Evolutionary conservation across 2,888 invertebrate genomes (phyloP).

Genomic region (Drosophila prolongata): DNA sequence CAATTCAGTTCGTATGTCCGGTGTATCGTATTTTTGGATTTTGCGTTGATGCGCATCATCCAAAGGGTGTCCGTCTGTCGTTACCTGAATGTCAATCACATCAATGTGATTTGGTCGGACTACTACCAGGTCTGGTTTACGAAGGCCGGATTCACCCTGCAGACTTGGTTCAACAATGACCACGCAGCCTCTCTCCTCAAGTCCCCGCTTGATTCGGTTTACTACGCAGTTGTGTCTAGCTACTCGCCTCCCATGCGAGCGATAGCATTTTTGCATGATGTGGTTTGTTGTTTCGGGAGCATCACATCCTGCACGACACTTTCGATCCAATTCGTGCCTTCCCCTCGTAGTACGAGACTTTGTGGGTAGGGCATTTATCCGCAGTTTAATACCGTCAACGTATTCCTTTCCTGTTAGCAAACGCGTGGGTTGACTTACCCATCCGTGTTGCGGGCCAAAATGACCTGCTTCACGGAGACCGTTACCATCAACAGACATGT

Average conservation of each 20-base stretch:
- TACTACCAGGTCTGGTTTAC: not conserved
- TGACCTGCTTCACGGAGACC: slow-evolving; percentile 5
- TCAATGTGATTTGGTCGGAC: too few relatives aligned
- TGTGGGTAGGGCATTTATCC: not conserved
- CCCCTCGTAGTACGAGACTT: slow-evolving; percentile 1
- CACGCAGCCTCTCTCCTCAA: not conserved
- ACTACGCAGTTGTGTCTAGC: too few relatives aligned
- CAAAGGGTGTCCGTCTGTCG: not conserved
- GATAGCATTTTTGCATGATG: not conserved
- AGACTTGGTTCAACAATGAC: slow-evolving; percentile 1
- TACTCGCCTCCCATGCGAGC: too few relatives aligned
- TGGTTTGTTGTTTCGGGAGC: slow-evolving; percentile 18
- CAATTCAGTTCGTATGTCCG: too few relatives aligned
- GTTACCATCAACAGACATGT: slow-evolving; percentile 1
- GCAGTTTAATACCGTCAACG: not conserved
- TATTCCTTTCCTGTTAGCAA: slow-evolving; percentile 3
- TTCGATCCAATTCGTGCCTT: not conserved
- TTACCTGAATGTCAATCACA: too few relatives aligned
- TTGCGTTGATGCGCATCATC: too few relatives aligned
- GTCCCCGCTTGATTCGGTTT: too few relatives aligned
- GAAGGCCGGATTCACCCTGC: not conserved
- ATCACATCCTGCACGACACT: slow-evolving; percentile 3
- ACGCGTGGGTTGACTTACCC: slow-evolving; percentile 1
- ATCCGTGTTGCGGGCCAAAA: slow-evolving; percentile 1
- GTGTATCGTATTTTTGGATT: too few relatives aligned